Evolutionary conservation across 1,140 invertebrate genomes (phyloP).

Genomic region (Sinella curviseta): DNA sequence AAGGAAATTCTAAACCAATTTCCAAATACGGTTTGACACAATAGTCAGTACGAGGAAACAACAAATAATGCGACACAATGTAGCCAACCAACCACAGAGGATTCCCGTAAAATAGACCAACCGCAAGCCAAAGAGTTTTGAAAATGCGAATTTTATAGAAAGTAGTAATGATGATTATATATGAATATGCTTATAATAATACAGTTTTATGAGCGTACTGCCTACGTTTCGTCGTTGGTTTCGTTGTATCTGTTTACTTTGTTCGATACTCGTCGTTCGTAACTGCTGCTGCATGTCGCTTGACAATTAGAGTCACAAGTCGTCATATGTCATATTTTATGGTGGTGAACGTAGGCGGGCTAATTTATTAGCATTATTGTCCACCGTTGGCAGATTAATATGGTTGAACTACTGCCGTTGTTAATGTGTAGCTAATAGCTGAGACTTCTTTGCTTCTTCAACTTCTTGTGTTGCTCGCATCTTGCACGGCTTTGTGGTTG

Average conservation of each 20-base stretch:
- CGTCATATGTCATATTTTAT: constrained; percentile 26
- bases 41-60: neutral
- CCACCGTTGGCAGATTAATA: constrained; percentile 23
- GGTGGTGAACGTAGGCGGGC: constrained; percentile 16
- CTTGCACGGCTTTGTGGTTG: neutral
- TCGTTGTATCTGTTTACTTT: too few species aligned
- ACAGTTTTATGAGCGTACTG: too few species aligned
- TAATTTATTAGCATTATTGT: constrained; percentile 27
- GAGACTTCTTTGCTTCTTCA: neutral
- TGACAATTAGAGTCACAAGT: constrained; percentile 21
- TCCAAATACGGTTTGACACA: constrained; percentile 13
- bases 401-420: constrained; percentile 13
- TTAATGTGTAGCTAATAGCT: neutral
- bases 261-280: too few species aligned
- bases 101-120: neutral
- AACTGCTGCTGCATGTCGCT: neutral
- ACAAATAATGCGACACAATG: neutral
- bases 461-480: constrained; percentile 11
- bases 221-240: too few species aligned
- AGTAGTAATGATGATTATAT: too few species aligned
- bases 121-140: neutral
- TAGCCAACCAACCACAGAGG: too few species aligned
- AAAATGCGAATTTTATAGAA: too few species aligned
- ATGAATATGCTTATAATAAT: too few species aligned
- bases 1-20: neutral